A percentile compares a stretch with the other conserved stretches of the same genome.
Evolutionary conservation across 2,888 invertebrate genomes (phyloP).

Genomic region (Eremobia ochroleuca): DNA sequence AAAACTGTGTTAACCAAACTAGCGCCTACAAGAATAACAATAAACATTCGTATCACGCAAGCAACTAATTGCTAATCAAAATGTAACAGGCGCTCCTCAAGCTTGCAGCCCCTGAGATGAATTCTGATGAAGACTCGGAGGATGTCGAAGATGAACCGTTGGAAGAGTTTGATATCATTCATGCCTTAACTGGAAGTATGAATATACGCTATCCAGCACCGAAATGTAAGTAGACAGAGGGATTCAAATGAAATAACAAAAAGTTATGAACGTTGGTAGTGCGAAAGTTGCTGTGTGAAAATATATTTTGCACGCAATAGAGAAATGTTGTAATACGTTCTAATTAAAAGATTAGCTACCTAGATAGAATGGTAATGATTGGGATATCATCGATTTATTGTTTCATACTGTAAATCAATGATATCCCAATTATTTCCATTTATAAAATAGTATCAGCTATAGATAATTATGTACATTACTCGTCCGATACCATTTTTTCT

Average conservation of each 20-base stretch:
- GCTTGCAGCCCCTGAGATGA: constrained; percentile 86
- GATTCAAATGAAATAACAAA: not conserved
- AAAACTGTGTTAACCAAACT: constrained; percentile 32
- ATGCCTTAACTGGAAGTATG: constrained; percentile 82
- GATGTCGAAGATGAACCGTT: constrained; percentile 80
- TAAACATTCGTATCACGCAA: constrained; percentile 58
- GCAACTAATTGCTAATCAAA: constrained; percentile 78
- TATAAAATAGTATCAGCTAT: not conserved
- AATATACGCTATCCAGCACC: constrained; percentile 66
- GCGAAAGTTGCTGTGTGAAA: not conserved
- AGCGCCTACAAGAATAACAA: constrained; percentile 47
- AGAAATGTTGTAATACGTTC: not conserved
- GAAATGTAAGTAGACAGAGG: constrained; percentile 30
- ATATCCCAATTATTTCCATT: not conserved
- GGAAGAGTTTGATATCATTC: constrained; percentile 79
- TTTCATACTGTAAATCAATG: too few species aligned
- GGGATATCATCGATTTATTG: too few species aligned
- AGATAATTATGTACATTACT: not conserved
- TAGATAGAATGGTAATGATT: too few species aligned
- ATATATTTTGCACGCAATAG: too few species aligned
- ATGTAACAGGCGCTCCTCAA: constrained; percentile 85
- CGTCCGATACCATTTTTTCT: not conserved
- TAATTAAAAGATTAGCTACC: not conserved
- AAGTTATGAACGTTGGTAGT: not conserved
- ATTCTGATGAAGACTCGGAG: constrained; percentile 78